Percentiles rank a stretch among this genome's conserved stretches.
Evolutionary conservation across 2,888 invertebrate genomes (phyloP).

Genomic region (Creontiades dilutus): DNA sequence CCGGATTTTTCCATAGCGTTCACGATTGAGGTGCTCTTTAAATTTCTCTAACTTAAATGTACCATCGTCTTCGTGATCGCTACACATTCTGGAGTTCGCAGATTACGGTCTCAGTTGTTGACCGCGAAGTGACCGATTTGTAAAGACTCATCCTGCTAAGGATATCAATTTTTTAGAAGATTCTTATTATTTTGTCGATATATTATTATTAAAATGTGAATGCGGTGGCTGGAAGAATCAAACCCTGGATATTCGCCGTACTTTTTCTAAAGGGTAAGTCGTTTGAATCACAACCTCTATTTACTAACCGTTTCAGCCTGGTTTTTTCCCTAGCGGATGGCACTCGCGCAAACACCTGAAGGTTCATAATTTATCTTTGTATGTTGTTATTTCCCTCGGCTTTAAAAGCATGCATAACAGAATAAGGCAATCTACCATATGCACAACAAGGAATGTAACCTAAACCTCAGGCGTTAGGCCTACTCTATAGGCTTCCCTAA

Average conservation of each 20-base stretch:
- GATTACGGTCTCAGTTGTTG: background rate
- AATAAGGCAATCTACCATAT: too few species aligned
- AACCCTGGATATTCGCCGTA: background rate
- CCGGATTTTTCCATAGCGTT: constrained; percentile 51
- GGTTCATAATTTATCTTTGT: too few species aligned
- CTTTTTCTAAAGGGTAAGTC: background rate
- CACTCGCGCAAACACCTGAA: too few species aligned
- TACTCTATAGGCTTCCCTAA: too few species aligned
- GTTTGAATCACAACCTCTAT: background rate
- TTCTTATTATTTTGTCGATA: background rate
- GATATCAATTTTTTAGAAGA: background rate
- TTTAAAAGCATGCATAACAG: too few species aligned
- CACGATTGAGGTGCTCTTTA: background rate
- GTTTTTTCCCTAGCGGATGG: too few species aligned
- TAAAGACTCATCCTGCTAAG: constrained; percentile 4
- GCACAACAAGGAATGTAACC: too few species aligned
- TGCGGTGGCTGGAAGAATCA: background rate
- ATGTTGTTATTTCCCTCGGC: too few species aligned
- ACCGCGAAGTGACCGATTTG: constrained; percentile 26
- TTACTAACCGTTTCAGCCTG: too few species aligned
- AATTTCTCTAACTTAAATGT: background rate
- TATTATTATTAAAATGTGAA: background rate
- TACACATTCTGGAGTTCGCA: background rate
- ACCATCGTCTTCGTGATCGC: background rate
- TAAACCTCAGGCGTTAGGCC: too few species aligned